These are phyloP conservation scores for Fulmarus glacialis DNA, from an alignment of 2,113 vertebrate genomes.

Conservation along the genomic window DNA sequence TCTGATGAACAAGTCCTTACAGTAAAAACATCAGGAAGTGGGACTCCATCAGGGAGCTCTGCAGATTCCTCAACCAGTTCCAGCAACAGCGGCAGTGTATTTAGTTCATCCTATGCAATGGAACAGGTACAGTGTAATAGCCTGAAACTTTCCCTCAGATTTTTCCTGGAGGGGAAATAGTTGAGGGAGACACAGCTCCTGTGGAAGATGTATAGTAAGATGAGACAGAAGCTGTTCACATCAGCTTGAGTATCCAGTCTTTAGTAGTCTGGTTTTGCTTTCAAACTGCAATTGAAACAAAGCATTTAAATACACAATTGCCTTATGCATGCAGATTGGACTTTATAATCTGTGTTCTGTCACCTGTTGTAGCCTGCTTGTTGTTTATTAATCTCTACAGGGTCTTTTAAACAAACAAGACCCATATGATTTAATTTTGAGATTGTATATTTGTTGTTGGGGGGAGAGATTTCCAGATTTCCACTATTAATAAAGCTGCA, in stretches of 20 bases:
- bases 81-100: conserved; percentile 85
- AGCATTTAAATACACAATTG: neutral
- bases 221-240: neutral
- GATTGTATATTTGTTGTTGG: neutral
- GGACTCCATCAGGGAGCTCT: conserved; percentile 93
- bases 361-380: neutral
- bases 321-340: neutral
- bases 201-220: neutral
- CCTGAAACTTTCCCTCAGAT: neutral
- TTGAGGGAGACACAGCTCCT: neutral
- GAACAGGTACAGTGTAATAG: conserved; percentile 83
- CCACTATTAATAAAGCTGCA: neutral
- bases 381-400: neutral
- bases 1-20: conserved; percentile 94
- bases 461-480: neutral
- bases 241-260: neutral
- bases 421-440: neutral
- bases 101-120: conserved; percentile 93
- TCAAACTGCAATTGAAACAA: neutral
- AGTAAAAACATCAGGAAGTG: conserved; percentile 94
- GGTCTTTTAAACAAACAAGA: neutral
- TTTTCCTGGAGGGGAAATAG: neutral
- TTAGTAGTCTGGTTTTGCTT: neutral
- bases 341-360: neutral
- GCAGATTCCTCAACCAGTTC: conserved; percentile 91